Evolutionary conservation across 2,797 vertebrate species (phyloP).

Genomic region (Dendrocincla tyrannina): DNA sequence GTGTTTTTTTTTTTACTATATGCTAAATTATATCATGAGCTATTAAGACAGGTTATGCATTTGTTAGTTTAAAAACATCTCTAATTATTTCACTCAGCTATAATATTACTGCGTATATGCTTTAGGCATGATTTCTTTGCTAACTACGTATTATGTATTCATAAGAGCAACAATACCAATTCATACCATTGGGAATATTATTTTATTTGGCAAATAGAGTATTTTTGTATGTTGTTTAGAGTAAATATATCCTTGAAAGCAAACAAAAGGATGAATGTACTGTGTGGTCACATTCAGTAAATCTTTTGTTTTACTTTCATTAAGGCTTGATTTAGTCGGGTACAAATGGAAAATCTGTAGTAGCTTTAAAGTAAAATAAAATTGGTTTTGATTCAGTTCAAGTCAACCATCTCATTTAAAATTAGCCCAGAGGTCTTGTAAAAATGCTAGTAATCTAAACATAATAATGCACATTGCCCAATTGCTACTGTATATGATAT

Average conservation of each 20-base stretch:
- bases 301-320: constrained; percentile 54
- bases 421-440: constrained; percentile 83
- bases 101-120: constrained; percentile 64
- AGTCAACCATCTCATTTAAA: constrained; percentile 90
- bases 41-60: constrained; percentile 69
- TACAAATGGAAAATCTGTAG: constrained; percentile 58
- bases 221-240: constrained; percentile 58
- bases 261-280: constrained; percentile 16
- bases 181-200: constrained; percentile 61
- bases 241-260: constrained; percentile 36
- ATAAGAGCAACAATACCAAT: constrained; percentile 57
- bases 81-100: constrained; percentile 68
- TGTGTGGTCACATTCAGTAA: neutral
- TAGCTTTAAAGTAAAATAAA: constrained; percentile 71
- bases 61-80: constrained; percentile 69
- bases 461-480: constrained; percentile 86
- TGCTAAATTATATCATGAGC: constrained; percentile 68
- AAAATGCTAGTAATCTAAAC: constrained; percentile 84
- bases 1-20: constrained; percentile 24
- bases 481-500: constrained; percentile 86
- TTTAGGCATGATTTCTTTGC: constrained; percentile 60
- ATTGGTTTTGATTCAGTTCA: constrained; percentile 81
- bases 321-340: constrained; percentile 11
- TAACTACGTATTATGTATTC: constrained; percentile 66
- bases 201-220: constrained; percentile 69